These are phyloP conservation scores for Pelagia noctiluca DNA, from an alignment of 30 jellyfish, hydroid and myxozoan genomes.

Conservation along the genomic window DNA sequence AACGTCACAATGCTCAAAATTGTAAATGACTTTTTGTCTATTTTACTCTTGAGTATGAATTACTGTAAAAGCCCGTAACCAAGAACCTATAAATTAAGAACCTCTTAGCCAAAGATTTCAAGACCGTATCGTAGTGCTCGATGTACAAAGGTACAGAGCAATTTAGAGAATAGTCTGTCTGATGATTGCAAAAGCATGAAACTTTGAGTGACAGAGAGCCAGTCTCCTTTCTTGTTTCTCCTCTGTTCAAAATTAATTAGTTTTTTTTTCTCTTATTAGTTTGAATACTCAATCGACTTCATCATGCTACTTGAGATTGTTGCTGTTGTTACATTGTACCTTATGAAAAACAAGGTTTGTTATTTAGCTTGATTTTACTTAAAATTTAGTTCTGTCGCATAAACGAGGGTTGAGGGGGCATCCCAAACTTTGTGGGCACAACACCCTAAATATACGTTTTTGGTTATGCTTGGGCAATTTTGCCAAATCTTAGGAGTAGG, in stretches of 20 bases:
- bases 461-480: neutral
- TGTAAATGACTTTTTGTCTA: slow-evolving; percentile 42
- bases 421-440: neutral
- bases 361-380: neutral
- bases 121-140: no score
- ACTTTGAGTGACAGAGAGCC: neutral
- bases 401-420: neutral
- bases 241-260: neutral
- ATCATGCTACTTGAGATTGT: slow-evolving; percentile 80
- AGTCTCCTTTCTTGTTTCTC: neutral
- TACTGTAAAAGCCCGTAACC: no score
- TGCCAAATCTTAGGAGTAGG: neutral
- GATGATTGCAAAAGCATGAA: neutral
- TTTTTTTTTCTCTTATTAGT: slow-evolving; percentile 44
- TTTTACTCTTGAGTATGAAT: neutral
- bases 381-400: neutral
- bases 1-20: slow-evolving; percentile 75
- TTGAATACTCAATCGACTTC: slow-evolving; percentile 84
- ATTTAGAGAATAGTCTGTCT: neutral
- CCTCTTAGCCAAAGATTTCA: no score
- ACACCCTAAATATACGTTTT: no score
- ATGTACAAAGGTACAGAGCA: no score
- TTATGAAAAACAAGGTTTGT: slow-evolving; percentile 79
- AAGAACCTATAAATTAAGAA: no score
- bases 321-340: slow-evolving; percentile 66